Evolutionary conservation across 1,140 invertebrate species (phyloP).

Genomic region (Drosophila ogumai): DNA sequence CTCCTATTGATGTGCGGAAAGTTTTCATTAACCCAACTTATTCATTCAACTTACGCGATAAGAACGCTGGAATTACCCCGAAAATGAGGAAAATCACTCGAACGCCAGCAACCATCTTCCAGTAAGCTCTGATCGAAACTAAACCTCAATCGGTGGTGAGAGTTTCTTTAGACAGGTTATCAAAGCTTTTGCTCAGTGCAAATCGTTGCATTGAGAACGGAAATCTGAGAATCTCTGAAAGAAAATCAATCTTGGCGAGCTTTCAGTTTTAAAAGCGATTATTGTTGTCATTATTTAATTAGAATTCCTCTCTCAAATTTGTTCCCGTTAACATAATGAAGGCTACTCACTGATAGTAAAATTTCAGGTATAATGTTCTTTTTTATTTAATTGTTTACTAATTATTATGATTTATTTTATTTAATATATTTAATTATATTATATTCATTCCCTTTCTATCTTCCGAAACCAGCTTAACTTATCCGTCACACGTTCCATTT

Average conservation of each 20-base stretch:
- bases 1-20: no score
- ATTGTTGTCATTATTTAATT: no score
- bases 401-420: neutral
- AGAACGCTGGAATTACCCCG: conserved; percentile 6
- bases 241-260: no score
- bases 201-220: neutral
- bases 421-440: neutral
- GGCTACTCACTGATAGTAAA: no score
- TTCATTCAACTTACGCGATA: conserved; percentile 14
- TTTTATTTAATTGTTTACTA: no score
- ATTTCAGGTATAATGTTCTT: no score
- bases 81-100: neutral
- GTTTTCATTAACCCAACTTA: neutral
- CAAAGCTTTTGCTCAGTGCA: conserved; percentile 2
- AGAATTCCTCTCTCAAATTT: no score
- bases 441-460: neutral
- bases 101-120: neutral
- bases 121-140: conserved; percentile 2
- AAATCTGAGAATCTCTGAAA: neutral
- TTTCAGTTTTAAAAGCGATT: no score
- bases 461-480: conserved; percentile 13
- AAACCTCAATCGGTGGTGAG: neutral
- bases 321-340: no score
- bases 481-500: conserved; percentile 33
- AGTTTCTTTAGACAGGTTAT: conserved; percentile 4